These are phyloP conservation scores for Betta splendens DNA, from an alignment of 2,797 vertebrate species.

Conservation along the genomic window DNA sequence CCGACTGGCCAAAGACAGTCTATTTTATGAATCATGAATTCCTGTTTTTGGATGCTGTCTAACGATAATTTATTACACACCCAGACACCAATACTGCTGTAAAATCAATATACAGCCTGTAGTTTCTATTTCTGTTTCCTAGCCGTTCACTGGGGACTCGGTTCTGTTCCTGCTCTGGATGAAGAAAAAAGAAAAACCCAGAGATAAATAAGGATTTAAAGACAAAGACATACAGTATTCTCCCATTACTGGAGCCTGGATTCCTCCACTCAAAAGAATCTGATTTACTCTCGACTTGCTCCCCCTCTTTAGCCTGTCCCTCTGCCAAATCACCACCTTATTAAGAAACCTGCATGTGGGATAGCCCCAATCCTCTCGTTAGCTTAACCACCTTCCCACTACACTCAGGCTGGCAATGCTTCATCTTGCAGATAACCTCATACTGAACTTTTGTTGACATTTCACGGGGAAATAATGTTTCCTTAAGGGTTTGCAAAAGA, in stretches of 20 bases:
- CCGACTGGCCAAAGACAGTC: not conserved
- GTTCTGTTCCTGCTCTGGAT: constrained; percentile 6
- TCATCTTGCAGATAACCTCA: constrained; percentile 1
- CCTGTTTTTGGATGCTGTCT: not conserved
- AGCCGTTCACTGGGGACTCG: not conserved
- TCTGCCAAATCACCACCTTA: constrained; percentile 55
- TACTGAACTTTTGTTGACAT: too few species aligned
- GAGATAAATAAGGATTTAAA: constrained; percentile 32
- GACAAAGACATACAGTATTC: constrained; percentile 36
- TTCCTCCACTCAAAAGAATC: constrained; percentile 51
- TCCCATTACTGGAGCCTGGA: constrained; percentile 32
- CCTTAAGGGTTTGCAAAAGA: constrained; percentile 21
- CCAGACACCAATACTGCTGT: not conserved
- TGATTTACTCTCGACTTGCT: constrained; percentile 45
- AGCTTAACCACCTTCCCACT: not conserved
- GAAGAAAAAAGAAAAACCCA: not conserved
- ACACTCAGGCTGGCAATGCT: not conserved
- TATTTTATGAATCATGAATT: not conserved
- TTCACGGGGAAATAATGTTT: constrained; percentile 30
- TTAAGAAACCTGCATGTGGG: constrained; percentile 44
- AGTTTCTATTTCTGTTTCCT: constrained; percentile 20
- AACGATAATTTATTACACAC: not conserved
- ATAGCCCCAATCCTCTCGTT: constrained; percentile 1
- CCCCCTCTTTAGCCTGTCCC: constrained; percentile 38
- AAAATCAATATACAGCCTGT: constrained; percentile 1